Base-by-base conservation (phyloP, 2,888 invertebrate species). In the Eutolmus rufibarbis region DNA sequence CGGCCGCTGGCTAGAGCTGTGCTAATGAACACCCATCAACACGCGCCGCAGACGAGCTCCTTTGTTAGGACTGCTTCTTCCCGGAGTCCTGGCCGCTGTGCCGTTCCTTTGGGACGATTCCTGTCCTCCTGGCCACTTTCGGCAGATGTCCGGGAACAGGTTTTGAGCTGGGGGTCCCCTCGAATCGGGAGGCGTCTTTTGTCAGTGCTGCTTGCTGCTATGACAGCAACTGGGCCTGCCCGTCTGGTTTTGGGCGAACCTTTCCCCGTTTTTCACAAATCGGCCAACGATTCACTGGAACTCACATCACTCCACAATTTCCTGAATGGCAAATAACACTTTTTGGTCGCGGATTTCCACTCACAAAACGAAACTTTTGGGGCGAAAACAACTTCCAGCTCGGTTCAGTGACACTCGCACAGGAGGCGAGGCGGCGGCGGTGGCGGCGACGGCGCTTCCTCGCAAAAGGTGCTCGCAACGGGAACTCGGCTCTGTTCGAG, bases 201-300 rank as follows among this genome's bases (percentile, higher is more conserved):
- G 9, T 31, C 56, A 5, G 40, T 16, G 43, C 12, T 46, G 43
- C 1, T 46, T 74, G 76, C 74, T 74, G 46, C 40, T 40, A 0
- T 40, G 40, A 16, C 14, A 14, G n/a, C 51, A 66, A 66, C 76
- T 79, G 86, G 82, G 86, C 78, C 37, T 79, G 86, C 86, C 82
- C 76, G 86, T 86, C 87, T 74, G 82, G 87, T 66, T 88, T 88
- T 86, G 86, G 14, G 74, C 74, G 85, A 74, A 74, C 23, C 74
- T 85, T 85, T 74, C 28, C 43, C 74, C 76, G 43, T 46, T 23
- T 34, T 74, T 34, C 40, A 40, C n/a, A 34, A 66, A 31, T 57
- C 66, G 5, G 19, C 23, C 66, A 28, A 74, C 43, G 77, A 77
- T 14, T 14, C 77, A 86, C 46, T 77, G 28, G 14, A 46, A 74